Base-by-base conservation (phyloP, 53 echinoderm and acorn worm genomes). In the Patiria pectinifera region DNA sequence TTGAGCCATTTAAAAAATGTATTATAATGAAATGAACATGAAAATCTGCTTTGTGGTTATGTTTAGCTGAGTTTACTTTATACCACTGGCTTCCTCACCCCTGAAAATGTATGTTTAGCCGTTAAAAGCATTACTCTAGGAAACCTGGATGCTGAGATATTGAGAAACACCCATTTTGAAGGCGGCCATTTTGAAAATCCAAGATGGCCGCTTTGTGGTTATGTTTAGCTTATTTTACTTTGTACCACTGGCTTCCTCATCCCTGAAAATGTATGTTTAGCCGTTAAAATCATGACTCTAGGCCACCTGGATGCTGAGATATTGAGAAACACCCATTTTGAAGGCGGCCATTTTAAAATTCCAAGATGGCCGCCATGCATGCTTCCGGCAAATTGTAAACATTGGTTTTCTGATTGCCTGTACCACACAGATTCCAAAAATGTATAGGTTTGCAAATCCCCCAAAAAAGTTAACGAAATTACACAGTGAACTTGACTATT, bases 201-300 rank as follows among this genome's bases (percentile, higher is more conserved):
- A 82, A 53, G 53, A 53, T 53, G 53, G 53, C 53, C 53, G 53
- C 8, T 53, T 53, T 53, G 53, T 53, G 53, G 53, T 53, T 53
- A 53, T 53, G 53, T 53, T 53, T 53, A 53, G 53, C 53, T 53
- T 53, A 53, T 53, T 53, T 53, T 53, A 53, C 53, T 53, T 53
- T 53, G 53, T 53, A 53, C 53, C 53, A 53, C 53, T 82, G 48
- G 60, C n/a, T 82, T 82, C 60, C 82, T 58, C 11, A 53, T 2
- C 82, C 23, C 49, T 59, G 19, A 82, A 59, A 58, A 82, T 82
- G 82, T 82, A 82, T 48, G 49, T 82, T 82, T 82, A 82, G 82
- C 48, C 18, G 24, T 59, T 82, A 9, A 82, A 82, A 82, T 82
- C 82, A 82, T 22, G 59, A 21, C 48, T 6, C 82, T 5, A 82